phyloP scores from a whole-genome alignment of 2,797 vertebrate species.

The Catamblyrhynchus diadema region DNA sequence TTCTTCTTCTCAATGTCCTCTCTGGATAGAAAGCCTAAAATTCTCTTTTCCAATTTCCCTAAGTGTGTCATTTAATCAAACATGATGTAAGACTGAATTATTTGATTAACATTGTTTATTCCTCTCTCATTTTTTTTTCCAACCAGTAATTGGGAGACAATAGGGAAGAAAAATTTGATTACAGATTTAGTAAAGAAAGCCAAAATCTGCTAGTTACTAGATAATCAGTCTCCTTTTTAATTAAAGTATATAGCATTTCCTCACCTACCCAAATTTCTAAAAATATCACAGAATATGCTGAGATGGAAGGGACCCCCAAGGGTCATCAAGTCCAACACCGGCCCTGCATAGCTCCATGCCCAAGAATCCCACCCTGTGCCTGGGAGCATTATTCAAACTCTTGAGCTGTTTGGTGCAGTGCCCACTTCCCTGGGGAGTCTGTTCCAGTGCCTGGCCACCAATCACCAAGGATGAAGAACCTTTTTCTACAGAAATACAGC shows the following conservation, averaged over 20 bases:
- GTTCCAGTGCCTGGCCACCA: background rate
- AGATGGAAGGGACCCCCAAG: background rate
- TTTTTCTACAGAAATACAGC: background rate
- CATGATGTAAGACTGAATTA: background rate
- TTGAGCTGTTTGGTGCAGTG: no score
- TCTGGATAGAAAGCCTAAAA: background rate
- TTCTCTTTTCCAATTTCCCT: background rate
- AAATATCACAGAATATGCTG: background rate
- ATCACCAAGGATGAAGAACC: background rate
- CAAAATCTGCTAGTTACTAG: background rate
- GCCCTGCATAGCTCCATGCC: no score
- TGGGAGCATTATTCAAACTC: background rate
- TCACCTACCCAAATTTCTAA: background rate
- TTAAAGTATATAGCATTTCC: background rate
- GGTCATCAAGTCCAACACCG: background rate
- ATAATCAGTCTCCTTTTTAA: background rate
- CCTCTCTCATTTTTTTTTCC: background rate
- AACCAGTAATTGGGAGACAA: background rate
- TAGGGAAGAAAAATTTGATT: background rate
- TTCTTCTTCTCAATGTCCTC: background rate
- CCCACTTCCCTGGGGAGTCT: no score
- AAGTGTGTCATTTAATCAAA: background rate
- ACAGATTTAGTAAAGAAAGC: background rate
- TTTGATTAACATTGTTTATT: background rate
- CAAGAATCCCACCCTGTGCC: background rate